Evolutionary conservation across 2,888 invertebrate genomes (phyloP).

Genomic region (Anthophora plumipes): DNA sequence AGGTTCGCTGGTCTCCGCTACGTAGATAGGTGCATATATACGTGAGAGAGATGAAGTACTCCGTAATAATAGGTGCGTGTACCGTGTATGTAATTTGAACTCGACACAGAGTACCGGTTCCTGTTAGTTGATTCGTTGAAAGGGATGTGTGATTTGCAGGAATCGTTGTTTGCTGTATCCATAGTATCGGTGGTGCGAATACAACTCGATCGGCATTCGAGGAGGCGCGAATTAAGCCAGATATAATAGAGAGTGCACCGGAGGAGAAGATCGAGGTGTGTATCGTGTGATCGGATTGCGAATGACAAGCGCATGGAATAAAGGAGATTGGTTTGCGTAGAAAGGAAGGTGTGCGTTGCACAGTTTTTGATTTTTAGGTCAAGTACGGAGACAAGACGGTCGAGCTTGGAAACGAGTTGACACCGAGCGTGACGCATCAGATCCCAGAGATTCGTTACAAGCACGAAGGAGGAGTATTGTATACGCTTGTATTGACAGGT

Average conservation of each 20-base stretch:
- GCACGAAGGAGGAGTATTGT: conserved; percentile 83
- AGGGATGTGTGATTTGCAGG: conserved; percentile 60
- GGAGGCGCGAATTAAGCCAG: conserved; percentile 79
- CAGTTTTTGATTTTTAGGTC: conserved; percentile 67
- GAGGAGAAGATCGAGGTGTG: conserved; percentile 79
- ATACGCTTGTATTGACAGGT: conserved; percentile 82
- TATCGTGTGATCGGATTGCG: background rate
- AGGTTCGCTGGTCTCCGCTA: background rate
- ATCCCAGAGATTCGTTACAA: conserved; percentile 82
- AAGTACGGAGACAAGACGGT: conserved; percentile 80
- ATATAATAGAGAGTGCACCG: conserved; percentile 80
- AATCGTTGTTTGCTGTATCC: conserved; percentile 70
- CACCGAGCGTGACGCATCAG: conserved; percentile 78
- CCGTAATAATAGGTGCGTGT: conserved; percentile 26
- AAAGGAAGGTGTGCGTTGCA: background rate
- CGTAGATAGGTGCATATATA: background rate
- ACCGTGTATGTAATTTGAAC: background rate
- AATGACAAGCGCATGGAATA: background rate
- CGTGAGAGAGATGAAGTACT: conserved; percentile 32
- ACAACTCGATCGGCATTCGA: conserved; percentile 77
- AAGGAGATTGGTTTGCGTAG: conserved; percentile 1
- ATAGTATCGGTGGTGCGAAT: conserved; percentile 70
- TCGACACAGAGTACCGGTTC: too few species aligned
- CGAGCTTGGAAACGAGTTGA: conserved; percentile 80
- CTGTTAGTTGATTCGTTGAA: background rate